These are phyloP conservation scores for Epinephelus coioides DNA, from an alignment of 2,797 vertebrate genomes.

Conservation along the genomic window DNA sequence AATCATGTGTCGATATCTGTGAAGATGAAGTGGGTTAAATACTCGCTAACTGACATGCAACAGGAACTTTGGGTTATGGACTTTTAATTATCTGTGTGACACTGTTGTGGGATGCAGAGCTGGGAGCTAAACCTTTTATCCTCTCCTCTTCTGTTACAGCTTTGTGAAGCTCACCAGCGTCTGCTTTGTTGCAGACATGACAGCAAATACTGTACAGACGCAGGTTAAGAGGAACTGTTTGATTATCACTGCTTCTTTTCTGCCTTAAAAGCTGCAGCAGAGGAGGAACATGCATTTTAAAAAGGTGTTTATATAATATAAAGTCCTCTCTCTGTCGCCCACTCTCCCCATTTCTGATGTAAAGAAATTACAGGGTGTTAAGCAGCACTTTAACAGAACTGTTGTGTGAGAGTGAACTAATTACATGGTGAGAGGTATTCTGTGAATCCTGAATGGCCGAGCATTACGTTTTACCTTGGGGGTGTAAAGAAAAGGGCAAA, in stretches of 20 bases:
- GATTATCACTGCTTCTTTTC: background rate
- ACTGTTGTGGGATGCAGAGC: background rate
- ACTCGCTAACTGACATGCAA: background rate
- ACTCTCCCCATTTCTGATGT: constrained; percentile 15
- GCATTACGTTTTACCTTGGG: constrained; percentile 2
- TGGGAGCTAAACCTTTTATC: background rate
- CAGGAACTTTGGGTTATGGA: background rate
- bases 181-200: background rate
- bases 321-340: constrained; percentile 8
- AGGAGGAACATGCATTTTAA: background rate
- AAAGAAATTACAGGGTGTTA: constrained; percentile 49
- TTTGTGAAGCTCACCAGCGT: background rate
- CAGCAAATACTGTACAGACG: background rate
- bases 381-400: constrained; percentile 11
- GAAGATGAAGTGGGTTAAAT: constrained; percentile 17
- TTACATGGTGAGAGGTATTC: constrained; percentile 24
- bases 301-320: background rate
- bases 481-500: too few species aligned
- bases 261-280: constrained; percentile 17
- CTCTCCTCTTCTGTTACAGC: background rate
- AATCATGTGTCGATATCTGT: background rate
- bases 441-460: background rate
- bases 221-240: background rate
- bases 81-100: background rate
- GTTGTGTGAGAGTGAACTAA: constrained; percentile 36